A percentile compares a stretch with the other conserved stretches of the same genome.
phyloP scores from a whole-genome alignment of 2,113 vertebrate species.

The Antechinus stuartii region DNA sequence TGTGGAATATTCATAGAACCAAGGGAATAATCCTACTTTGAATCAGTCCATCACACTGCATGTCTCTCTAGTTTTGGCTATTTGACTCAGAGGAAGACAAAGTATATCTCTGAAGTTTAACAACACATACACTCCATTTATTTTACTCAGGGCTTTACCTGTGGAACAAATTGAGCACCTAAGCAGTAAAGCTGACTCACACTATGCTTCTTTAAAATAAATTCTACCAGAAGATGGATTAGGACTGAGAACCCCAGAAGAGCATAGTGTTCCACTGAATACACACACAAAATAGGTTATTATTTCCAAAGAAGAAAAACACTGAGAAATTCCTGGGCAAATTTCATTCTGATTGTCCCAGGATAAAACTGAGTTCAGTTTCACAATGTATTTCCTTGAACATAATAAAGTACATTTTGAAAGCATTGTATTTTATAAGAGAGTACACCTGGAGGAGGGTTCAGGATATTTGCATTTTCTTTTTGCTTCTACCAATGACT shows the following conservation, averaged over 20 bases:
- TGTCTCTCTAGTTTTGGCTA: constrained; percentile 21
- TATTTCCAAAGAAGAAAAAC: constrained; percentile 33
- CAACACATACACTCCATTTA: constrained; percentile 47
- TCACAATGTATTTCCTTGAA: background rate
- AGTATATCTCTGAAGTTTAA: constrained; percentile 40
- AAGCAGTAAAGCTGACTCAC: constrained; percentile 49
- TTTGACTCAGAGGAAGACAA: constrained; percentile 53
- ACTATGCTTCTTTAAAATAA: constrained; percentile 42
- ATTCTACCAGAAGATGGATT: constrained; percentile 42
- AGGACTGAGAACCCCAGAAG: constrained; percentile 18
- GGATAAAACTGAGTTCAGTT: background rate
- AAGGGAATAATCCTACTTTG: background rate
- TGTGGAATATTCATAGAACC: background rate
- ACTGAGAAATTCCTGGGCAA: constrained; percentile 16
- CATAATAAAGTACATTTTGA: background rate
- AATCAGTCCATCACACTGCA: background rate
- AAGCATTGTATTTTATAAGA: constrained; percentile 13
- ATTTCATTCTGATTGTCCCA: constrained; percentile 18
- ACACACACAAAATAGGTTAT: constrained; percentile 10
- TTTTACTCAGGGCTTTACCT: constrained; percentile 53
- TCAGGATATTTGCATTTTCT: background rate
- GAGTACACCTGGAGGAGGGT: background rate
- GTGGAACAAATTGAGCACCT: constrained; percentile 54
- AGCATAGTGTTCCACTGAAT: constrained; percentile 17
- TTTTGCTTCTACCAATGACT: background rate